These are phyloP conservation scores for Tupaia tana DNA, from an alignment of 2,113 vertebrate genomes.

Conservation along the genomic window DNA sequence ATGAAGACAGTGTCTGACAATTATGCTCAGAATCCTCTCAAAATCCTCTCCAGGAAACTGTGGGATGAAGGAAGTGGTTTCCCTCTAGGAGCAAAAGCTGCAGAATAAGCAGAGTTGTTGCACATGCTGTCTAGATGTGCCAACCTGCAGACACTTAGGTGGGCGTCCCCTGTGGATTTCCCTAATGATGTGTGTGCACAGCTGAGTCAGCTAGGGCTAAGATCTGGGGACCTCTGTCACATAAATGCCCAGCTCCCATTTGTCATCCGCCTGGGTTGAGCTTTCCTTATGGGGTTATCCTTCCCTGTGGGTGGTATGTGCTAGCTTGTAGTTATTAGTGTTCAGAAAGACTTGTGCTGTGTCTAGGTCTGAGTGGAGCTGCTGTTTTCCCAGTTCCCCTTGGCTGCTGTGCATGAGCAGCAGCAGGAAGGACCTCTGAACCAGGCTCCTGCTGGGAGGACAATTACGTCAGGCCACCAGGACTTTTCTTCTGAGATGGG, in stretches of 20 bases:
- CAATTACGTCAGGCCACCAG: neutral
- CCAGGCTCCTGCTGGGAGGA: neutral
- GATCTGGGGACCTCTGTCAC: slow-evolving; percentile 33
- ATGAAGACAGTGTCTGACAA: neutral
- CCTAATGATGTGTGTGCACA: neutral
- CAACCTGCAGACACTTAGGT: neutral
- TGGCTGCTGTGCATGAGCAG: neutral
- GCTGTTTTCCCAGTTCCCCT: neutral
- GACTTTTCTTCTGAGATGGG: neutral
- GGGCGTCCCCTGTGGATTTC: neutral
- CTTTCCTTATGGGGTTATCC: neutral
- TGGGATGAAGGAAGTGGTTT: neutral
- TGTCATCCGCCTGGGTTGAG: neutral
- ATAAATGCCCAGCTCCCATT: neutral
- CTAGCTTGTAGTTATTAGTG: neutral
- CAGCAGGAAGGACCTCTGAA: neutral
- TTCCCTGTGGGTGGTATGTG: neutral
- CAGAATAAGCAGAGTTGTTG: neutral
- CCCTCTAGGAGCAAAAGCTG: neutral
- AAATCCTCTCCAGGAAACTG: neutral
- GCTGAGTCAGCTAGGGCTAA: slow-evolving; percentile 6
- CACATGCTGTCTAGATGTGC: neutral
- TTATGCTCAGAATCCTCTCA: neutral
- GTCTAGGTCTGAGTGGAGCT: neutral
- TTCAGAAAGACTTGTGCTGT: neutral